Conservation (phyloP, 2,113 vertebrate genomes). For the Alexandromys fortis region DNA sequence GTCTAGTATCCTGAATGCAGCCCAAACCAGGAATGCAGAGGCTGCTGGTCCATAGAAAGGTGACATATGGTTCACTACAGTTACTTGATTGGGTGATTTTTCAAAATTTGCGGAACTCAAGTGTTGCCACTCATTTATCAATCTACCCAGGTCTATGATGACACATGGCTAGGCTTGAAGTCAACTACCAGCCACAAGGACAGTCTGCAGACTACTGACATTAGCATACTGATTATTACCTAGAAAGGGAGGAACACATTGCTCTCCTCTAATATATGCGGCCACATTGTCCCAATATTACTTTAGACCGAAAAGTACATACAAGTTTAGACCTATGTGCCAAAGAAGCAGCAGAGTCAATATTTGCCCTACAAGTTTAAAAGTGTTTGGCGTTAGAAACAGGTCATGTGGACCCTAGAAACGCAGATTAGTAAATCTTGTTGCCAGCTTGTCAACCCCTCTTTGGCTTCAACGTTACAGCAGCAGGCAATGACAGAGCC, state of each 20-base stretch:
- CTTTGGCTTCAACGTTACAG: not conserved
- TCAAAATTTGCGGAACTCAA: conserved; percentile 30
- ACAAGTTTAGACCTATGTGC: not conserved
- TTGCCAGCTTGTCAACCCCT: not conserved
- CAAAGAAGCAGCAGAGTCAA: not conserved
- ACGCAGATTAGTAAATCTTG: not conserved
- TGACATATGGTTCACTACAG: not conserved
- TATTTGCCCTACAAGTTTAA: not conserved
- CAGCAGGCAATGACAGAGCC: not conserved
- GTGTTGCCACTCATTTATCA: not conserved
- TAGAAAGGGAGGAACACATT: not conserved
- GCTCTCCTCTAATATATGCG: not conserved
- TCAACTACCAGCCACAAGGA: not conserved
- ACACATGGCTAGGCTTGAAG: not conserved
- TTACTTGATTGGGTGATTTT: conserved; percentile 24
- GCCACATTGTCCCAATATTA: not conserved
- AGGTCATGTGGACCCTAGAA: not conserved
- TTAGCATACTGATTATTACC: not conserved
- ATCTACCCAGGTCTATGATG: not conserved
- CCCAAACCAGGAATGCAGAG: not conserved
- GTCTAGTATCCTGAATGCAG: not conserved
- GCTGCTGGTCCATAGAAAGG: not conserved
- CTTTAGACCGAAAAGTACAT: not conserved
- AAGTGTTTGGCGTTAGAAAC: not conserved
- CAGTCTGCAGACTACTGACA: not conserved